Conservation (phyloP, 2,113 vertebrate genomes). For the Felis catus region F.catus_Fca126_mat1.0 CM031412.1:88121501-88122000, state of each 20-base stretch:
- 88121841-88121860: slow-evolving; percentile 89
- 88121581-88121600: not conserved
- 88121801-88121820: slow-evolving; percentile 90
- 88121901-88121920: slow-evolving; percentile 89
- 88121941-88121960: slow-evolving; percentile 90
- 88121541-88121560: too few species aligned
- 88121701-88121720: not conserved
- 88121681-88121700: too few species aligned
- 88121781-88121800: slow-evolving; percentile 92
- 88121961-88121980: slow-evolving; percentile 90
- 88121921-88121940: slow-evolving; percentile 89
- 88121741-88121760: slow-evolving; percentile 90
- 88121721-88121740: slow-evolving; percentile 77
- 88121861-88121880: slow-evolving; percentile 89
- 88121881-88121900: slow-evolving; percentile 89
- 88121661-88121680: not conserved
- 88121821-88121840: slow-evolving; percentile 86
- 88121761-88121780: slow-evolving; percentile 89
- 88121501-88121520: not conserved
- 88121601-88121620: not conserved
- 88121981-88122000: slow-evolving; percentile 88
- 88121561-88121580: not conserved
- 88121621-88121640: too few species aligned
- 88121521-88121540: too few species aligned
- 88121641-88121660: not conserved